Evolutionary conservation across 2,113 vertebrate species (phyloP).

Genomic region (Apus apus): DNA sequence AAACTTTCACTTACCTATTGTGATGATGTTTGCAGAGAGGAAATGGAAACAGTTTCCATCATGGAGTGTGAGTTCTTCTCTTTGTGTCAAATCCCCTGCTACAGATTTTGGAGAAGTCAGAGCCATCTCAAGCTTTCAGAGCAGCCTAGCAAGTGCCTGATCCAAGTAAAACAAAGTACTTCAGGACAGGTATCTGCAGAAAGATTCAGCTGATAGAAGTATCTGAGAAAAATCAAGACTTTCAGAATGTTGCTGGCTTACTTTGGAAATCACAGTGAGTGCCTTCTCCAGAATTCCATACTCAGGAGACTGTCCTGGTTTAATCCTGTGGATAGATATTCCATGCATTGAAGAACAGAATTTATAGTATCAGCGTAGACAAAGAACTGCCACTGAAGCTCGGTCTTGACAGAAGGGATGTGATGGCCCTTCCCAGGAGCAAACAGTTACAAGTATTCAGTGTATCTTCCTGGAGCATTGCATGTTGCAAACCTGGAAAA

Average conservation of each 20-base stretch:
- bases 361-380: not conserved
- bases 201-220: not conserved
- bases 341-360: not conserved
- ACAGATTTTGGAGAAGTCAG: not conserved
- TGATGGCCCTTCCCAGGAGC: not conserved
- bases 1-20: conserved; percentile 48
- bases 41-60: conserved; percentile 9
- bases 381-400: not conserved
- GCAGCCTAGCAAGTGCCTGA: not conserved
- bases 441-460: not conserved
- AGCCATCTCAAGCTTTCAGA: conserved; percentile 23
- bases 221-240: not conserved
- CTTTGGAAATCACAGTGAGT: not conserved
- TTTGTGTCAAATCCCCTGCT: not conserved
- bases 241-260: not conserved
- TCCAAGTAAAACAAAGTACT: not conserved
- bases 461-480: not conserved
- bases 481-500: not conserved
- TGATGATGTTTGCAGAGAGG: conserved; percentile 49
- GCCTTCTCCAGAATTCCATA: not conserved
- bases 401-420: not conserved
- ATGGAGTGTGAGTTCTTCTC: not conserved
- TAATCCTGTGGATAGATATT: not conserved
- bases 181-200: not conserved
- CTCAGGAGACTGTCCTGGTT: not conserved